Evolutionary conservation across 1,140 invertebrate species (phyloP).

Genomic region (Chrysopa pallens): DNA sequence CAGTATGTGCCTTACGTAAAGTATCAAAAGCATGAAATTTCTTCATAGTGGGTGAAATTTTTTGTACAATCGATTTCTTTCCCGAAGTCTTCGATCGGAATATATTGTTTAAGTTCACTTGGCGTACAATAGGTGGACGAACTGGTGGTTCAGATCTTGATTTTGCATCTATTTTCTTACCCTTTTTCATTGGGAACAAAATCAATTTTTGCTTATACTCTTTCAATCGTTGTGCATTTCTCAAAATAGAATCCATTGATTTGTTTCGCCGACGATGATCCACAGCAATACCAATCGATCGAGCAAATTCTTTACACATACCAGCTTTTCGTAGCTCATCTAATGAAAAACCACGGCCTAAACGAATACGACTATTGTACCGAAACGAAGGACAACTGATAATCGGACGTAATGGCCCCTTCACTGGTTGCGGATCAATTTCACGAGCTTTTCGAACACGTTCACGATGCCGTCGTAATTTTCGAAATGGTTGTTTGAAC

Average conservation of each 20-base stretch:
- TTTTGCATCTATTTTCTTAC: slow-evolving; percentile 67
- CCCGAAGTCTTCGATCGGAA: no score
- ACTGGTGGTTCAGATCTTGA: no score
- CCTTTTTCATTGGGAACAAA: slow-evolving; percentile 82
- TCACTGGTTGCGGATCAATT: slow-evolving; percentile 74
- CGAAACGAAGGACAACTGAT: slow-evolving; percentile 83
- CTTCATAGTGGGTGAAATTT: no score
- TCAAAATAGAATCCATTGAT: slow-evolving; percentile 54
- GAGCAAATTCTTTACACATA: slow-evolving; percentile 60
- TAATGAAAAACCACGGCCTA: slow-evolving; percentile 86
- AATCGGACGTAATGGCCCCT: slow-evolving; percentile 64
- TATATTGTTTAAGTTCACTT: no score
- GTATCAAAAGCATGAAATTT: no score
- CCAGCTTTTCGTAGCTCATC: slow-evolving; percentile 82
- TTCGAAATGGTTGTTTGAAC: slow-evolving; percentile 94
- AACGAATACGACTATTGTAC: slow-evolving; percentile 75
- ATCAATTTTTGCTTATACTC: slow-evolving; percentile 86
- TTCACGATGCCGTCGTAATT: slow-evolving; percentile 60
- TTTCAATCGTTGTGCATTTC: slow-evolving; percentile 84
- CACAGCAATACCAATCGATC: slow-evolving; percentile 84
- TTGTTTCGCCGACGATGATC: slow-evolving; percentile 83
- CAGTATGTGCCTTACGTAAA: no score
- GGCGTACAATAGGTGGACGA: no score
- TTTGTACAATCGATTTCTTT: no score
- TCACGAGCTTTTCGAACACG: slow-evolving; percentile 74